A percentile compares a stretch with the other conserved stretches of the same genome.
Evolutionary conservation across 1,140 invertebrate genomes (phyloP).

Genomic region (Microplitis demolitor): DNA sequence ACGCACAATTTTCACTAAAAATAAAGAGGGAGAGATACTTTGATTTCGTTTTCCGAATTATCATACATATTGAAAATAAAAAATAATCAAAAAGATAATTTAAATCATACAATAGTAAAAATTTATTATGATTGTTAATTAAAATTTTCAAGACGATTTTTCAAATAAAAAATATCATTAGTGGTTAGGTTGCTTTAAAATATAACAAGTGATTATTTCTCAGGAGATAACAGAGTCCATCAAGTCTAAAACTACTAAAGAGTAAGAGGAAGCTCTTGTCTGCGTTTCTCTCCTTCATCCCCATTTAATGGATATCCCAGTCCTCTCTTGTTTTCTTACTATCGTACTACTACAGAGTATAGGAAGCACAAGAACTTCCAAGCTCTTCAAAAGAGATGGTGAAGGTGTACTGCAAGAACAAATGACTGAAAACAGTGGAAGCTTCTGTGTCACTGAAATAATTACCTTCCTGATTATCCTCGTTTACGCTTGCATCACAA

Average conservation of each 20-base stretch:
- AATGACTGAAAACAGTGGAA: slow-evolving; percentile 8
- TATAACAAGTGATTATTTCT: background rate
- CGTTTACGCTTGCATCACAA: slow-evolving; percentile 23
- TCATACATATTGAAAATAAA: too few relatives aligned
- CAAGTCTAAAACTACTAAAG: background rate
- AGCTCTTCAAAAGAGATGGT: slow-evolving; percentile 13
- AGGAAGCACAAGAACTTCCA: slow-evolving; percentile 9
- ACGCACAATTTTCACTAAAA: too few relatives aligned
- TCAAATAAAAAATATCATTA: background rate
- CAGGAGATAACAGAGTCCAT: background rate
- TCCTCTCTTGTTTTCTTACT: background rate
- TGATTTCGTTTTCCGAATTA: too few relatives aligned
- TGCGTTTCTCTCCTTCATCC: background rate
- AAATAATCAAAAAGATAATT: too few relatives aligned
- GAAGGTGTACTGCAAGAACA: background rate
- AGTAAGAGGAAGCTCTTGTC: background rate
- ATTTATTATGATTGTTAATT: too few relatives aligned
- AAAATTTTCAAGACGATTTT: too few relatives aligned
- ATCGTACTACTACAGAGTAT: background rate
- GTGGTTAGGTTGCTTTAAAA: background rate
- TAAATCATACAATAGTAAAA: too few relatives aligned
- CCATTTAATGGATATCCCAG: background rate
- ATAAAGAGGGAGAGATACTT: too few relatives aligned
- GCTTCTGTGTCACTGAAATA: slow-evolving; percentile 26
- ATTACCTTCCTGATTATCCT: slow-evolving; percentile 31